Evolutionary conservation across 1,140 invertebrate genomes (phyloP), one percentile per base, ranked within the genome.

Genomic region (Drosophila nasuta): DNA sequence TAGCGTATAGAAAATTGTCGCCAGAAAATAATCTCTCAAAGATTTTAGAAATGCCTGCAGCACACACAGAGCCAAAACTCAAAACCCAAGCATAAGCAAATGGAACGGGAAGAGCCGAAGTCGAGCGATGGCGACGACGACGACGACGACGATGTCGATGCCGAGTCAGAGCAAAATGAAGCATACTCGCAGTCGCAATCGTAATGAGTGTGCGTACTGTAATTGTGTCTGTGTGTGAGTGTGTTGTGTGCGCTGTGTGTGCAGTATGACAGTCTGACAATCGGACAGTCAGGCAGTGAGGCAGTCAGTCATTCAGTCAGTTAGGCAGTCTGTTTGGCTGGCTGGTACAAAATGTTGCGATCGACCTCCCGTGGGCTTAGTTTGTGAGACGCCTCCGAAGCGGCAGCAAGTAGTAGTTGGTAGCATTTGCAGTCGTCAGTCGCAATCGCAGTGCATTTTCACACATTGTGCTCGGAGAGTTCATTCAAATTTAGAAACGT

Each of bases 351-450:
- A 89, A 88, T 75, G 63, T 17, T 65, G 85, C 85, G 85, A 88
- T 89, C 85, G 85, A 82, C 74, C 85, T 78, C 81, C 81, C 85
- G 71, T 89, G 85, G 85, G 85, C 85, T 88, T 88, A 88, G 85
- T 88, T 81, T 89, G 85, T 85, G 85, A 89, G 85, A 89, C 85
- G 85, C 85, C 79, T 71, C 56, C 77, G 77, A 89, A 85, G 85
- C 85, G 83, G 74, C 72, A 82, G 74, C 72, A 82, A 87, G 85
- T 87, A 87, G 85, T 87, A 89, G 85, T 80, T 85, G 81, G 65
- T 81, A 81, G 85, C 81, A 56, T 45, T 66, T 72, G 65, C 46
- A 48, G 15, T 7, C 13, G 3, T 6, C 8, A 17, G 15, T 28
- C 48, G 17, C 48, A 25, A 28, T 11, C 48, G 20, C 48, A 49